Base-by-base conservation (phyloP, 1,140 invertebrate genomes). In the Centruroides sculpturatus region DNA sequence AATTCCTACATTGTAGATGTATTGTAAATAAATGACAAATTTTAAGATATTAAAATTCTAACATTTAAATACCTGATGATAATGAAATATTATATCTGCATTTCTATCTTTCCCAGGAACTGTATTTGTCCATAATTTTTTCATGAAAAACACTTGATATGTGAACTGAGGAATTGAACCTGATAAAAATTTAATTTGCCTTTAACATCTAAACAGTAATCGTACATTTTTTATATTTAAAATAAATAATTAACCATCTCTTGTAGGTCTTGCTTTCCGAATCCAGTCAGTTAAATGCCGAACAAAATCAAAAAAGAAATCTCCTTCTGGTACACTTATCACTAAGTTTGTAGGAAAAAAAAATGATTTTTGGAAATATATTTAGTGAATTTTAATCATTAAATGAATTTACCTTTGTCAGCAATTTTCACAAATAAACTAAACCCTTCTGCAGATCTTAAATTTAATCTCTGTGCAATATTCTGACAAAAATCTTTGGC, bases 241-340 rank as follows among this genome's bases (percentile, higher is more conserved):
- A 41, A 12, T 49, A 35, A 4, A 53, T 36, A 50, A 65, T 68
- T 79, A 81, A 79, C 92, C 92, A 73, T 98, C 94, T 69, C 91
- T 81, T 1, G 85, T 86, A 0, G 93, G 92, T 68, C 91, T 76
- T 52, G 93, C 94, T 76, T 98, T 97, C 68, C 93, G 89, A 60
- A 99, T 98, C 95, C 96, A 99, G 73, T 99, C 94, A 3, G 95
- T 98, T 52, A 99, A 78, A 78, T 99, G 94, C 52, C 96, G 80
- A 3, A 99, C 94, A 77, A 99, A 99, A 73, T 99, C 97, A 76
- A 99, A 99, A 79, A 99, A 99, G 80, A 98, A 99, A 72, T 99
- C 96, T 6, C 90, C 92, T 77, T 99, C 95, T 0, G 97, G 96
- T n/a, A 98, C 93, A 57, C 92, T 97, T 67, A 99, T 98, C 4